Evolutionary conservation across 1,140 invertebrate genomes (phyloP), one percentile per base, ranked within the genome.

Genomic region (Polypedilum pembai): DNA sequence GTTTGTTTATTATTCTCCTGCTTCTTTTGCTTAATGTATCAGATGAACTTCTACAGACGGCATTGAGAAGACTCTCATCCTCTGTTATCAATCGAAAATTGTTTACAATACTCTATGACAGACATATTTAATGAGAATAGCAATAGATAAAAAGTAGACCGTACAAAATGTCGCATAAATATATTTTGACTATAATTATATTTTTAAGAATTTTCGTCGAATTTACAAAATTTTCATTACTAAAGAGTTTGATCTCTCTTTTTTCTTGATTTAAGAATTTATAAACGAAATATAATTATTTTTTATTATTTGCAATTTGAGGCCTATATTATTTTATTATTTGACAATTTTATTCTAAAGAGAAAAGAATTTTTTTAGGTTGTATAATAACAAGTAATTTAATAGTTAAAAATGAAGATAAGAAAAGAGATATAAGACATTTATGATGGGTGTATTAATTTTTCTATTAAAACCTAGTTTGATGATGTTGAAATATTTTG

Each of bases 51-150:
- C 65, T 69, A 20, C 65, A 69, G 8, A 20, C 17, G 20, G 65
- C 65, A 20, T 21, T 69, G 17, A 18, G 65, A 69, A 18, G 65
- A 69, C 20, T 69, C 5, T 69, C 65, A 18, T 20, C 65, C 17
- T 20, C 65, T 21, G 65, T 69, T 69, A 69, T 69, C 65, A 69
- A 69, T 69, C 65, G 65, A 10, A 69, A 69, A 21, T 18, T 69
- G 3, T 69, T 69, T 69, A 21, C 65, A 18, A 69, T 69, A 69
- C 20, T 69, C 17, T 69, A 69, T 69, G 65, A 69, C 10, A 69
- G 65, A 69, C 65, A 69, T 21, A 69, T 69, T 69, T 69, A 69
- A 69, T 56, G 41, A 45, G 24, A 33, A 33, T 33, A 33, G 24
- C 24, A 33, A 33, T 33, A 33, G 24, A 33, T 5, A 33, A 33